Percentiles rank a stretch among this genome's conserved stretches.
Evolutionary conservation across 2,888 invertebrate species (phyloP).

Genomic region (Alsophila aescularia): DNA sequence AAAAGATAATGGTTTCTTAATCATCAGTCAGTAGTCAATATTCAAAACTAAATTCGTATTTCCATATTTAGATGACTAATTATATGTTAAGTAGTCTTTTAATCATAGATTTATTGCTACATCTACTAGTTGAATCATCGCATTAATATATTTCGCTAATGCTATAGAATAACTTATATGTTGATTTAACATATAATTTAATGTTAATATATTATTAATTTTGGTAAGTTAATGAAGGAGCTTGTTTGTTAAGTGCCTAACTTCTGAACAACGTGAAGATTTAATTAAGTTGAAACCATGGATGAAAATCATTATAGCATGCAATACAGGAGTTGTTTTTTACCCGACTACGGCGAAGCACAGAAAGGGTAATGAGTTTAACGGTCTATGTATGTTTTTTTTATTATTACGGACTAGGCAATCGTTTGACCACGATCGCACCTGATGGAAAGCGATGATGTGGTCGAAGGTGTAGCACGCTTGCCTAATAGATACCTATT

Average conservation of each 20-base stretch:
- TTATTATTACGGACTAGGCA: no score
- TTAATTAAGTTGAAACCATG: not conserved
- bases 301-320: no score
- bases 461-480: no score
- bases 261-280: conserved; percentile 5
- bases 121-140: conserved; percentile 16
- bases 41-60: not conserved
- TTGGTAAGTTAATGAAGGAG: conserved; percentile 13
- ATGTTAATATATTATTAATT: conserved; percentile 15
- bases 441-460: no score
- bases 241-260: conserved; percentile 6
- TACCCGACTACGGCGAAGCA: no score
- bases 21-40: not conserved
- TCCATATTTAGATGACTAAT: not conserved
- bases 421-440: no score
- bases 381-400: no score
- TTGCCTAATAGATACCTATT: no score
- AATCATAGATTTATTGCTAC: conserved; percentile 16
- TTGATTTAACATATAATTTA: conserved; percentile 14
- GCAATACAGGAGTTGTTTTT: no score
- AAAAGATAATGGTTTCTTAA: no score
- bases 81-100: conserved; percentile 8
- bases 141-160: conserved; percentile 17
- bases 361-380: no score
- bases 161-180: conserved; percentile 15